Base-by-base conservation (phyloP, 2,113 vertebrate species). In the Hyperoodon ampullatus region DNA sequence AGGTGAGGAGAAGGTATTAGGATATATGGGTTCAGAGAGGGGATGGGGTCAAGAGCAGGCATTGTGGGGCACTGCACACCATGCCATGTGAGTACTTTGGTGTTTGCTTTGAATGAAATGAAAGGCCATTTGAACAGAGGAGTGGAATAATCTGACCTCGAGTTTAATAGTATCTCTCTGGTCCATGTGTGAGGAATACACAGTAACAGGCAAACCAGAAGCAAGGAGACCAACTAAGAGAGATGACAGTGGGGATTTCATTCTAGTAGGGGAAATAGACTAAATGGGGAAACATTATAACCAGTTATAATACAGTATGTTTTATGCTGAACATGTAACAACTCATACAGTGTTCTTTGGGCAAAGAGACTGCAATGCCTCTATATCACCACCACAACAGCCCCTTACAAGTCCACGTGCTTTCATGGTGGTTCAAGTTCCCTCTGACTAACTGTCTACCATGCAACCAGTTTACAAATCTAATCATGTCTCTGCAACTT, bases 61-160 rank as follows among this genome's bases (percentile, higher is more conserved):
- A 5, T 2, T 14, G 16, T 12, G 10, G 35, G n/a, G 6, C 24
- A 12, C 35, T 4, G 1, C 50, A 1, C 2, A 16, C 12, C 9
- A 2, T 3, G 6, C 5, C 7, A 0, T 11, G 5, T 6, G 19
- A 61, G 11, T 15, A 23, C 14, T 53, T 78, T 1, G 11, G 19
- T 53, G 6, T 84, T 44, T 58, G 2, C n/a, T 68, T 30, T 63
- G 19, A 72, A 18, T 8, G 7, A 80, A 33, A 18, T 24, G 19
- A 60, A 89, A 81, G 75, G 14, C 26, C 33, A 4, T n/a, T 42
- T 74, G 26, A 85, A 26, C 26, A 50, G 58, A 87, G 7, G n/a
- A 24, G 28, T 80, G 35, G 30, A 47, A 12, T n/a, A 9, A 9
- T 71, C 21, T 71, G 60, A 74, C 24, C 16, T 53, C 24, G 6